Evolutionary conservation across 2,113 vertebrate species (phyloP), one percentile per base, ranked within the genome.

Genomic region (Eublepharis macularius): DNA sequence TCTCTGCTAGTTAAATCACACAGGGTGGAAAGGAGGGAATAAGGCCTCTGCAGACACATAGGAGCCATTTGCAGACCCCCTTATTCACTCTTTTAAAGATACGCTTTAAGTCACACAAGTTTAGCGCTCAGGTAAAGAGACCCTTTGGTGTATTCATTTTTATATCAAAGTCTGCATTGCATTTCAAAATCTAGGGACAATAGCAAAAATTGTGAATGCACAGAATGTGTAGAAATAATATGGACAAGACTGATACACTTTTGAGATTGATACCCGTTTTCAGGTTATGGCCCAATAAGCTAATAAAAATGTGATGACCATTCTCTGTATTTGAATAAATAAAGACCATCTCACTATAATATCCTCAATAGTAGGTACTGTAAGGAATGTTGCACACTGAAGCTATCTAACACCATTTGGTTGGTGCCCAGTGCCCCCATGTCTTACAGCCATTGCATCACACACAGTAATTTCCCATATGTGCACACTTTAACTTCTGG

Each of bases 401-500:
- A 1, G 86, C 43, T 81, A 80, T 80, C 72, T 75, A 89, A 88
- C 92, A 87, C 92, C 84, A 82, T 82, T 89, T 88, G 85, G 87
- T 82, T 92, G 85, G 86, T 92, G 94, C 94, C 91, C 80, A 91
- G 86, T 92, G 93, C 94, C 91, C 80, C 90, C 91, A 91, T 91
- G 95, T 94, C 94, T 95, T 96, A 93, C 78, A 89, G 26, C 80
- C 82, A 92, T 72, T 86, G 91, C 93, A 84, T 87, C 87, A 90
- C 89, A 84, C 84, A 91, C 85, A 93, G 80, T 92, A 88, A 89
- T 73, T 88, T 80, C 85, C 57, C 79, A 74, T 68, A 83, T 84
- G 65, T 26, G 78, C 65, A 81, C 70, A 69, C 57, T 80, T 45
- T 3, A 86, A 90, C 87, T 19, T n/a, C 17, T 83, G 72, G 16